Conservation (phyloP, 2,888 invertebrate genomes). For the Coleophora flavipennella region DNA sequence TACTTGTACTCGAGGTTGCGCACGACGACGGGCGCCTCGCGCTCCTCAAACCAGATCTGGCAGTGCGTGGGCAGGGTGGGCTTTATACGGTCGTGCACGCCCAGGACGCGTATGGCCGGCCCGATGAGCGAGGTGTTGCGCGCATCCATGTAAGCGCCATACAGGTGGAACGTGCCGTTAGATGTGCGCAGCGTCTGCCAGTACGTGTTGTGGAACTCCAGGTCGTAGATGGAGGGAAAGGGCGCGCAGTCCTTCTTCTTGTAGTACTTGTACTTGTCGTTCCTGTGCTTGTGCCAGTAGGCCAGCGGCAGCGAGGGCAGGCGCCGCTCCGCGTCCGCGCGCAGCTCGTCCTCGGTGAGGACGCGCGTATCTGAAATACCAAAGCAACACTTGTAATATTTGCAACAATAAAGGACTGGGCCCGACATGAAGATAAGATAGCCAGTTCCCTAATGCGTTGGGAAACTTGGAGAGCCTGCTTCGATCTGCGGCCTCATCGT, state of each 20-base stretch:
- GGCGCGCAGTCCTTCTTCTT: constrained; percentile 84
- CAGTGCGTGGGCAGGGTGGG: constrained; percentile 87
- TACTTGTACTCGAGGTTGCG: constrained; percentile 92
- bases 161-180: constrained; percentile 92
- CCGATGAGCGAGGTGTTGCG: constrained; percentile 84
- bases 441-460: too few relatives aligned
- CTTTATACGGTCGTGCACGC: constrained; percentile 92
- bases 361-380: constrained; percentile 36
- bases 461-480: too few relatives aligned
- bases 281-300: constrained; percentile 88
- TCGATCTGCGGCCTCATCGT: too few relatives aligned
- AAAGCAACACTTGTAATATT: too few relatives aligned
- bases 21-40: constrained; percentile 84
- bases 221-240: constrained; percentile 90
- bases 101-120: constrained; percentile 86
- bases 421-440: too few relatives aligned
- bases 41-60: constrained; percentile 91
- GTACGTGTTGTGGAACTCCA: constrained; percentile 94
- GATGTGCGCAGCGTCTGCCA: constrained; percentile 89
- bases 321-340: constrained; percentile 83
- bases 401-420: too few relatives aligned
- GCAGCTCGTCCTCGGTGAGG: constrained; percentile 80
- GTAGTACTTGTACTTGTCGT: constrained; percentile 78
- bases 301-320: constrained; percentile 88
- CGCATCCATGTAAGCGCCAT: constrained; percentile 91